These are phyloP conservation scores for Zosterops japonicus DNA, from an alignment of 2,113 vertebrate species.

Conservation along the genomic window DNA sequence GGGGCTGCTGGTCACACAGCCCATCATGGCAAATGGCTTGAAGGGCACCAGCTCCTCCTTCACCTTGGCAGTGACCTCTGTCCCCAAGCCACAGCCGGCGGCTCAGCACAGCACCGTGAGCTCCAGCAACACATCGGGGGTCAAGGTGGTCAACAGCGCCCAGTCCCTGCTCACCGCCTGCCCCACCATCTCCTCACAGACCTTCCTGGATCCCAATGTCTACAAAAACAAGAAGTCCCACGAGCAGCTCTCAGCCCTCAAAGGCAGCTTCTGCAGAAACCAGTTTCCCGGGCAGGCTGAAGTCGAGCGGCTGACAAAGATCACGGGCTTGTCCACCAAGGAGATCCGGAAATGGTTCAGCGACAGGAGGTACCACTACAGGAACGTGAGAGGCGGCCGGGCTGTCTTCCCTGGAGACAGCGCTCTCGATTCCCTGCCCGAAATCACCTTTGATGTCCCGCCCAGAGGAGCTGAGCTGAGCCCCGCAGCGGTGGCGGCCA, in stretches of 20 bases:
- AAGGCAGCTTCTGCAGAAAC: slow-evolving; percentile 88
- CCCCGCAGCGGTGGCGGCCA: not conserved
- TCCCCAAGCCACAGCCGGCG: slow-evolving; percentile 79
- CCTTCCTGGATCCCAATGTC: slow-evolving; percentile 84
- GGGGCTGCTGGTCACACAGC: slow-evolving; percentile 90
- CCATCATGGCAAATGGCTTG: slow-evolving; percentile 88
- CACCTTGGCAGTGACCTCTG: slow-evolving; percentile 82
- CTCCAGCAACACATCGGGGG: slow-evolving; percentile 60
- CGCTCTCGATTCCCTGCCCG: slow-evolving; percentile 62
- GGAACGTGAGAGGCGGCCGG: slow-evolving; percentile 86
- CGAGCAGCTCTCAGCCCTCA: slow-evolving; percentile 88
- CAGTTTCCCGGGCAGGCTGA: slow-evolving; percentile 94
- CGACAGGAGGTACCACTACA: slow-evolving; percentile 92
- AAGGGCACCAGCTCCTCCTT: slow-evolving; percentile 87
- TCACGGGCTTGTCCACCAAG: slow-evolving; percentile 88
- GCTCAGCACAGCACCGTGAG: slow-evolving; percentile 82
- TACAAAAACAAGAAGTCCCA: slow-evolving; percentile 97
- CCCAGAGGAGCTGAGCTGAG: slow-evolving; percentile 68
- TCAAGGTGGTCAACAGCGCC: slow-evolving; percentile 77
- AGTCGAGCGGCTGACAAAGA: slow-evolving; percentile 87
- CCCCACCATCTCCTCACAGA: slow-evolving; percentile 74
- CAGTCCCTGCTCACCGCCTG: slow-evolving; percentile 74
- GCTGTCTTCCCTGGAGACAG: slow-evolving; percentile 60
- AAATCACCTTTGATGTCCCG: slow-evolving; percentile 64
- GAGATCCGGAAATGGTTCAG: slow-evolving; percentile 99